These are phyloP conservation scores for Andrena hattorfiana DNA, from an alignment of 2,888 invertebrate species.

Conservation along the genomic window DNA sequence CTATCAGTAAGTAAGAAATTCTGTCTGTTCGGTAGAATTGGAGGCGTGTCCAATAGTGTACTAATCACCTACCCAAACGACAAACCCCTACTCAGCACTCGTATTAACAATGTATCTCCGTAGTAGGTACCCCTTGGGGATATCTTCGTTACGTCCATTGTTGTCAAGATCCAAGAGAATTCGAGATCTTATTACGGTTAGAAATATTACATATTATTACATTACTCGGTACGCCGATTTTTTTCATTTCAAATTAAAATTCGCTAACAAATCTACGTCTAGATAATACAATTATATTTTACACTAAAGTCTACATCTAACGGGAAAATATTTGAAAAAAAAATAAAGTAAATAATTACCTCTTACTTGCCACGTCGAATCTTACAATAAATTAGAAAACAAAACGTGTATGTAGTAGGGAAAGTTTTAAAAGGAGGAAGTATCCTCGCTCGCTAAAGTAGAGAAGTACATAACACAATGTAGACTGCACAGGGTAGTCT, in stretches of 20 bases:
- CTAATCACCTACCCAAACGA: slow-evolving; percentile 80
- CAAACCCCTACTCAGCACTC: slow-evolving; percentile 59
- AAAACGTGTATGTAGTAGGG: background rate
- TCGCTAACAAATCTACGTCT: background rate
- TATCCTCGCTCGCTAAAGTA: background rate
- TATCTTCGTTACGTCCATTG: slow-evolving; percentile 60
- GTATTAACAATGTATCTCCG: slow-evolving; percentile 63
- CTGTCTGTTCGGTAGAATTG: slow-evolving; percentile 67
- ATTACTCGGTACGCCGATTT: background rate
- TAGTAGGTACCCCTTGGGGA: slow-evolving; percentile 54
- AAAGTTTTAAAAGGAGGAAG: background rate
- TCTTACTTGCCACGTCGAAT: background rate
- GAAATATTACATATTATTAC: background rate
- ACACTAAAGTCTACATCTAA: background rate
- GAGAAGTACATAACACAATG: slow-evolving; percentile 1
- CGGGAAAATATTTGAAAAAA: background rate
- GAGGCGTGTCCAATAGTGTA: slow-evolving; percentile 75
- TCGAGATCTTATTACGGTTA: slow-evolving; percentile 13
- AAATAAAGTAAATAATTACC: background rate
- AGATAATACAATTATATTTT: no score
- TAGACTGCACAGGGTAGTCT: background rate
- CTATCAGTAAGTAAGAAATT: slow-evolving; percentile 53
- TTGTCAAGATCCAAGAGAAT: slow-evolving; percentile 49
- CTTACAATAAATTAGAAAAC: background rate
- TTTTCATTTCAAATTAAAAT: background rate